Percentiles rank a stretch among this genome's conserved stretches.
phyloP scores from a whole-genome alignment of 1,140 invertebrate genomes.

The Sinonovacula constricta region DNA sequence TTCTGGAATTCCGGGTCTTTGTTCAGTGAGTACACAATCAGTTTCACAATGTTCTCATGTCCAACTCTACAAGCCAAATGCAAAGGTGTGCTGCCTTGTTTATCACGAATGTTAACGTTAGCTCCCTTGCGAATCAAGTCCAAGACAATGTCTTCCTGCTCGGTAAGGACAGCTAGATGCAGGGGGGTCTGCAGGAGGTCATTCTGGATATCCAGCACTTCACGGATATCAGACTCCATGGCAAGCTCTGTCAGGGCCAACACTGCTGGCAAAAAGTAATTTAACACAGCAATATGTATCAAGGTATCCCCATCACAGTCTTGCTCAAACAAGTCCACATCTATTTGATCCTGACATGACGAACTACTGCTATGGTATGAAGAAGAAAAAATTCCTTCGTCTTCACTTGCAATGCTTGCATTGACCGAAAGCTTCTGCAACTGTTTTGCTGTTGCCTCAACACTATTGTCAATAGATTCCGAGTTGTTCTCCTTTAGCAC shows the following conservation, averaged over 20 bases:
- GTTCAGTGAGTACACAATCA: conserved; percentile 35
- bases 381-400: not conserved
- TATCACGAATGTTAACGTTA: conserved; percentile 58
- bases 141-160: conserved; percentile 83
- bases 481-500: too few relatives aligned
- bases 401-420: too few relatives aligned
- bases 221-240: not conserved
- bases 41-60: conserved; percentile 83
- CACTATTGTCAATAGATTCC: too few relatives aligned
- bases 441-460: too few relatives aligned
- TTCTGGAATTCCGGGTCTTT: conserved; percentile 15
- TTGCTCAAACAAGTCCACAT: not conserved
- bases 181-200: conserved; percentile 81
- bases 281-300: conserved; percentile 34
- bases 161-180: conserved; percentile 85
- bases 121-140: conserved; percentile 85
- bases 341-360: not conserved
- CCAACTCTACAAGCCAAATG: conserved; percentile 89
- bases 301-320: conserved; percentile 37
- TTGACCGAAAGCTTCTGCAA: too few relatives aligned
- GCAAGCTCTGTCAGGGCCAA: conserved; percentile 14
- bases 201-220: conserved; percentile 50
- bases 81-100: conserved; percentile 83
- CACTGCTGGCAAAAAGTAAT: not conserved
- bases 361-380: conserved; percentile 1